phyloP scores from a whole-genome alignment of 2,888 invertebrate species.

The Belgica antarctica region DNA sequence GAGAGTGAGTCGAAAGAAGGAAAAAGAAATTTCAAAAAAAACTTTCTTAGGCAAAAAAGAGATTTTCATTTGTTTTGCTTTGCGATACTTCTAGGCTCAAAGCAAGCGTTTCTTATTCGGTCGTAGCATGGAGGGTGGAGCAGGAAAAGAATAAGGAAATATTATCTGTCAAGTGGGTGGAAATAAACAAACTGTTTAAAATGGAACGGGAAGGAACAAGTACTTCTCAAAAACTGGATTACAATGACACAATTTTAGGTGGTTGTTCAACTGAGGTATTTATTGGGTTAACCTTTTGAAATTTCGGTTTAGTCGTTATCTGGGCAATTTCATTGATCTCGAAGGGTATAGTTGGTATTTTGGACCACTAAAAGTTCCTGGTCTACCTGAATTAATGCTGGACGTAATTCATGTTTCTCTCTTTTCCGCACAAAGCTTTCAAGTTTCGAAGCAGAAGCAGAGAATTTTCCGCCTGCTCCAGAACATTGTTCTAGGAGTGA shows the following conservation, averaged over 20 bases:
- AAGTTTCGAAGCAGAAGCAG: background rate
- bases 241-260: too few species aligned
- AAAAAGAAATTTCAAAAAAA: background rate
- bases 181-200: slow-evolving; percentile 27
- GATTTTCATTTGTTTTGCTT: slow-evolving; percentile 26
- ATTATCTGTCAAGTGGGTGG: slow-evolving; percentile 22
- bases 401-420: background rate
- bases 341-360: too few species aligned
- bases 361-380: too few species aligned
- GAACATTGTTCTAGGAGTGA: background rate
- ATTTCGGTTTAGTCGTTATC: too few species aligned
- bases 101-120: background rate
- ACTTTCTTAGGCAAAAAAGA: slow-evolving; percentile 25
- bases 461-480: background rate
- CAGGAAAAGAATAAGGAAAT: background rate
- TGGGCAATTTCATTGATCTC: too few species aligned
- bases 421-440: background rate
- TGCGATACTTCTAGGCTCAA: background rate
- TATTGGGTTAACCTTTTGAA: too few species aligned
- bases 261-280: too few species aligned
- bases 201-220: slow-evolving; percentile 1
- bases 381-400: too few species aligned
- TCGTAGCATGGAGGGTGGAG: background rate
- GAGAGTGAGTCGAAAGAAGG: background rate
- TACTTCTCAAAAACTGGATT: too few species aligned